phyloP scores from a whole-genome alignment of 2,888 invertebrate species.

The Caenorhabditis imperialis region DNA sequence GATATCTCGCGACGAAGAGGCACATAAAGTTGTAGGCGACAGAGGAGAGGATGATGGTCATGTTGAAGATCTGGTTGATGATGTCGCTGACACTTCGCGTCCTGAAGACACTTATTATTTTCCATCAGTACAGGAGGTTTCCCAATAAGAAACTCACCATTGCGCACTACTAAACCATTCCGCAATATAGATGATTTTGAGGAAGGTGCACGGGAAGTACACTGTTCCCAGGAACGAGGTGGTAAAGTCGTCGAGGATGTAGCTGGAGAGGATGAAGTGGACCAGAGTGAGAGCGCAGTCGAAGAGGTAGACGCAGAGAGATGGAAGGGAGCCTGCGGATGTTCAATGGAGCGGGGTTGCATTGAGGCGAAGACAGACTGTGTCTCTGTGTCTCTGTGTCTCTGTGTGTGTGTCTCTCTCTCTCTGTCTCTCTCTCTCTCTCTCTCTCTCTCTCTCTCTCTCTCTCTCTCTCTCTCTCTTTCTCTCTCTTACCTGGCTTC shows the following conservation, averaged over 20 bases:
- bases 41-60: slow-evolving; percentile 41
- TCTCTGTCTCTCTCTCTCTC: not conserved
- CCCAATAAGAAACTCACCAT: slow-evolving; percentile 23
- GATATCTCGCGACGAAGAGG: slow-evolving; percentile 43
- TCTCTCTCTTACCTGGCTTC: slow-evolving; percentile 29
- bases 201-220: slow-evolving; percentile 42
- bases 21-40: slow-evolving; percentile 52
- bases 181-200: slow-evolving; percentile 33
- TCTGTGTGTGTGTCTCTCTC: not conserved
- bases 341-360: too few species aligned
- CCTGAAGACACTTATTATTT: slow-evolving; percentile 21
- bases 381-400: not conserved
- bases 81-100: slow-evolving; percentile 20
- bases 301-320: slow-evolving; percentile 28
- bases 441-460: not conserved
- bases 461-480: not conserved
- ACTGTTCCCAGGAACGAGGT: slow-evolving; percentile 47
- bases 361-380: not conserved
- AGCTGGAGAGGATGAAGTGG: slow-evolving; percentile 42
- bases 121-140: too few species aligned
- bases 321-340: slow-evolving; percentile 44
- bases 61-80: slow-evolving; percentile 47
- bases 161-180: slow-evolving; percentile 14
- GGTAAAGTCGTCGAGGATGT: slow-evolving; percentile 45
- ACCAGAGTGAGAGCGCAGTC: slow-evolving; percentile 34